Conservation (phyloP, 1,140 invertebrate genomes). For the Drosophila nigrodunni region DNA sequence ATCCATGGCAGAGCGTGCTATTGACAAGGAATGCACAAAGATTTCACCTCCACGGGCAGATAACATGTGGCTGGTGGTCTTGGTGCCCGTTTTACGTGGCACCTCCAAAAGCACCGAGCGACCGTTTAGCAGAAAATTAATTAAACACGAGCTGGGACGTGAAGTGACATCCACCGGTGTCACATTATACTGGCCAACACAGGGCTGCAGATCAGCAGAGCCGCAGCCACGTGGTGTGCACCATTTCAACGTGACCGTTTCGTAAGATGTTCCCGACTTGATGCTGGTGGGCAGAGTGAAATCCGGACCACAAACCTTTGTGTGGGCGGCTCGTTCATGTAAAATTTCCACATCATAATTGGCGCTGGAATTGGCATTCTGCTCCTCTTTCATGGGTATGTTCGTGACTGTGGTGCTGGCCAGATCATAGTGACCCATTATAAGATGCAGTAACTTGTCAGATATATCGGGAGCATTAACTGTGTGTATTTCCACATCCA, state of each 20-base stretch:
- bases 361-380: conserved; percentile 98
- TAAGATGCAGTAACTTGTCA: conserved; percentile 90
- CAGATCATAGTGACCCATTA: conserved; percentile 95
- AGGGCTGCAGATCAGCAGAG: conserved; percentile 91
- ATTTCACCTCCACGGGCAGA: conserved; percentile 98
- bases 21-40: conserved; percentile 96
- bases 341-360: conserved; percentile 99
- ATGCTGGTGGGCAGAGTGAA: conserved; percentile 85
- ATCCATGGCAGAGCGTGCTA: conserved; percentile 94
- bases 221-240: conserved; percentile 95
- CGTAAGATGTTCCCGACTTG: conserved; percentile 86
- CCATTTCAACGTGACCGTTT: conserved; percentile 96
- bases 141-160: conserved; percentile 97
- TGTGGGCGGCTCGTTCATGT: conserved; percentile 93
- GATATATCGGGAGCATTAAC: conserved; percentile 88
- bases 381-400: conserved; percentile 99
- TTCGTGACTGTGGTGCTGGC: conserved; percentile 98
- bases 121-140: conserved; percentile 97
- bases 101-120: conserved; percentile 97
- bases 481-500: conserved; percentile 89
- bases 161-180: conserved; percentile 98
- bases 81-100: conserved; percentile 93
- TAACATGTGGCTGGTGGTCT: conserved; percentile 96
- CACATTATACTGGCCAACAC: conserved; percentile 93
- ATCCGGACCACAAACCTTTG: conserved; percentile 89